Percentiles rank a stretch among this genome's conserved stretches.
phyloP scores from a whole-genome alignment of 2,797 vertebrate species.

The Chaenodraco wilsoni region DNA sequence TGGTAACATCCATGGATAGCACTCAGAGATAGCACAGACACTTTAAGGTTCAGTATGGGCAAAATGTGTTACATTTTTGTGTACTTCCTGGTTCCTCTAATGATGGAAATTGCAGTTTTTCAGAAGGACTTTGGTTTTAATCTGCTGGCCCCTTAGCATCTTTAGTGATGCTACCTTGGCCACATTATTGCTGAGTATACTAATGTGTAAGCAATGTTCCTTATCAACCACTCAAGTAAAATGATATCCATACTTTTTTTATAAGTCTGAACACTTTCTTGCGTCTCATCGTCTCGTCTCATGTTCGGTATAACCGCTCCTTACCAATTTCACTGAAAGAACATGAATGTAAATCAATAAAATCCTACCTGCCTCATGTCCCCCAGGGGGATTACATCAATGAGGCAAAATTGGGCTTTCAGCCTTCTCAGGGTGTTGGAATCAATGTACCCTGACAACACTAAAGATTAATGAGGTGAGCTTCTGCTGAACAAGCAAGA shows the following conservation, averaged over 20 bases:
- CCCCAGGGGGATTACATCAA: constrained; percentile 33
- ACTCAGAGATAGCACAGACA: not conserved
- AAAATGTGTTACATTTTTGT: not conserved
- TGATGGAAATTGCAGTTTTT: not conserved
- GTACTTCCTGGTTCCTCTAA: not conserved
- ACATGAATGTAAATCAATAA: constrained; percentile 41
- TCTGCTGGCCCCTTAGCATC: not conserved
- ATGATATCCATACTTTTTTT: not conserved
- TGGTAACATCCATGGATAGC: constrained; percentile 9
- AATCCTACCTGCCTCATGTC: not conserved
- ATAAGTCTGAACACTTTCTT: not conserved
- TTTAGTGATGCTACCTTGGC: not conserved
- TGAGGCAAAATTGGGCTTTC: constrained; percentile 52
- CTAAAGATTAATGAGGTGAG: constrained; percentile 59
- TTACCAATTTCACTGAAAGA: constrained; percentile 6
- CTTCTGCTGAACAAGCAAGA: constrained; percentile 59
- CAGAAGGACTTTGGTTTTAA: not conserved
- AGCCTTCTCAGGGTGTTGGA: constrained; percentile 31
- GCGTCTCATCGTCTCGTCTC: not conserved
- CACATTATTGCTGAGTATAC: not conserved
- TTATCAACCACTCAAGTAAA: not conserved
- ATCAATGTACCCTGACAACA: constrained; percentile 23
- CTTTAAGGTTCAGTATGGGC: not conserved
- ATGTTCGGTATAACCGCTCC: not conserved
- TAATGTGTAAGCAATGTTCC: not conserved